Percentiles rank a stretch among this genome's conserved stretches.
These are phyloP conservation scores for Dinoponera quadriceps DNA, from an alignment of 1,140 invertebrate species.

Conservation along the genomic window DNA sequence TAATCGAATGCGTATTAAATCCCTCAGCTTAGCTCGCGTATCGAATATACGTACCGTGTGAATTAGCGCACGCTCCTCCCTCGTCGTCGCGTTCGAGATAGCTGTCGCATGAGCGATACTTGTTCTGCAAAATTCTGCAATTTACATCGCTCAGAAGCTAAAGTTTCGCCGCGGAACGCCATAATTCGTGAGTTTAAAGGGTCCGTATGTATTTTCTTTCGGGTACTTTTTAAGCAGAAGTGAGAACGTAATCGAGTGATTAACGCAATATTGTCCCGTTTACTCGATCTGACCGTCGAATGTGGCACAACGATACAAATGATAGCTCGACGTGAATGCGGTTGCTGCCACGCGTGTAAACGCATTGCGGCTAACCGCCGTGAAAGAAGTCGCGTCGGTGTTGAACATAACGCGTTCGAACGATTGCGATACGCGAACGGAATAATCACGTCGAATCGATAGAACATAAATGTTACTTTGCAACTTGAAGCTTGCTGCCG, in stretches of 20 bases:
- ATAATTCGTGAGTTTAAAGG: not conserved
- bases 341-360: not conserved
- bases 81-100: too few relatives aligned
- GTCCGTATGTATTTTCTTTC: too few relatives aligned
- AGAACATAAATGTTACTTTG: not conserved
- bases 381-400: constrained; percentile 21
- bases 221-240: too few relatives aligned
- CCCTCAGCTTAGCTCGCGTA: not conserved
- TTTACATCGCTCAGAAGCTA: too few relatives aligned
- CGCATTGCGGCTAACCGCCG: constrained; percentile 16
- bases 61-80: not conserved
- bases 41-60: not conserved
- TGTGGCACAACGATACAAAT: not conserved
- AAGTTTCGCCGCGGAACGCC: not conserved
- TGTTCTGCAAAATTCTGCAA: not conserved
- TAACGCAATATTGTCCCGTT: constrained; percentile 8
- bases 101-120: not conserved
- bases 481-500: not conserved
- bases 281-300: not conserved
- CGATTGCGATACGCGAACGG: not conserved
- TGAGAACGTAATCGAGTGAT: not conserved
- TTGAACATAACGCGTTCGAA: not conserved
- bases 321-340: constrained; percentile 15
- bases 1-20: constrained; percentile 82
- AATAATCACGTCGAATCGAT: not conserved